Conservation (phyloP, 2,113 vertebrate genomes). For the Psilopogon haemacephalus region DNA sequence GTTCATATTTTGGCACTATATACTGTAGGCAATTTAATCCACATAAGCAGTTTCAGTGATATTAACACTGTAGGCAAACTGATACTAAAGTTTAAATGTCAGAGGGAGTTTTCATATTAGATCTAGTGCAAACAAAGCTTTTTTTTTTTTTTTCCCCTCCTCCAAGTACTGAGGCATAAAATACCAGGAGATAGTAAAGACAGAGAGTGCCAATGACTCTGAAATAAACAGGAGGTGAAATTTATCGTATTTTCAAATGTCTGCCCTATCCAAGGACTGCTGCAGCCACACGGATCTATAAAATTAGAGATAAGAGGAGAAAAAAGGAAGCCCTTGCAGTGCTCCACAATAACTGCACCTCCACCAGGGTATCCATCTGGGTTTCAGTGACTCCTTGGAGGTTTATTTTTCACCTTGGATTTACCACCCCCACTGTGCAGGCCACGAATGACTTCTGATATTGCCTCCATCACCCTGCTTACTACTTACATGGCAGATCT, state of each 20-base stretch:
- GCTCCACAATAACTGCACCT: neutral
- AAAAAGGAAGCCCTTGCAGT: neutral
- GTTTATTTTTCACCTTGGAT: constrained; percentile 44
- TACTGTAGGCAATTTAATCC: constrained; percentile 70
- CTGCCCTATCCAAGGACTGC: constrained; percentile 55
- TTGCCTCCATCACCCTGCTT: neutral
- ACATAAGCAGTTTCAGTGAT: constrained; percentile 65
- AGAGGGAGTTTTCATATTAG: constrained; percentile 67
- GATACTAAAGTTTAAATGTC: constrained; percentile 76
- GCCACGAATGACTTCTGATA: neutral
- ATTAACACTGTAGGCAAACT: constrained; percentile 74
- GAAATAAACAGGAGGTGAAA: constrained; percentile 66
- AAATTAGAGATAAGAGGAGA: constrained; percentile 50
- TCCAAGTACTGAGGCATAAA: constrained; percentile 65
- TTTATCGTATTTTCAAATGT: constrained; percentile 65
- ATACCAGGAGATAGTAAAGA: constrained; percentile 69
- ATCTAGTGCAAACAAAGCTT: constrained; percentile 73
- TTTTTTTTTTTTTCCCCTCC: constrained; percentile 59
- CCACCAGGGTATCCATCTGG: neutral
- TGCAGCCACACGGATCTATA: constrained; percentile 52
- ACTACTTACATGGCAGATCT: neutral
- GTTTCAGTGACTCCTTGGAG: constrained; percentile 33
- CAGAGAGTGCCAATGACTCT: constrained; percentile 60
- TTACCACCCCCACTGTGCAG: neutral
- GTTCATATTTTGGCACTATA: constrained; percentile 72